A percentile compares a stretch with the other conserved stretches of the same genome.
phyloP scores from a whole-genome alignment of 2,888 invertebrate genomes.

The Athrips mouffetella region DNA sequence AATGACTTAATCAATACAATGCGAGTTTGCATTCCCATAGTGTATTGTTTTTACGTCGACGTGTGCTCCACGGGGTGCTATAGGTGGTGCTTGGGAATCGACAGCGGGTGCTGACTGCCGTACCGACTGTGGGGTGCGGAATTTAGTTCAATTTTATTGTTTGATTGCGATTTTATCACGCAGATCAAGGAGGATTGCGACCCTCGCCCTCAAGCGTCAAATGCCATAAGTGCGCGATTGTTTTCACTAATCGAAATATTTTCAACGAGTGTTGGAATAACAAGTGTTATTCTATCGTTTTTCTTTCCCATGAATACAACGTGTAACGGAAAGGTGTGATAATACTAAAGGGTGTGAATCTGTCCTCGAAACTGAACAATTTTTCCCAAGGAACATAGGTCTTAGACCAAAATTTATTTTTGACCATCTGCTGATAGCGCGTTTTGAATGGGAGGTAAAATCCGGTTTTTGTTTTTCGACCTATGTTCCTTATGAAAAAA shows the following conservation, averaged over 20 bases:
- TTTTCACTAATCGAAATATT: slow-evolving; percentile 30
- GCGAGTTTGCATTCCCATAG: slow-evolving; percentile 67
- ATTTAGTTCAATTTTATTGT: slow-evolving; percentile 59
- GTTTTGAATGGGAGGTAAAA: too few relatives aligned
- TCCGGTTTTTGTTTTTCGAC: too few relatives aligned
- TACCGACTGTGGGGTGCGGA: slow-evolving; percentile 55
- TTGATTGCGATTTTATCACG: slow-evolving; percentile 74
- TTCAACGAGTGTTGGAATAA: slow-evolving; percentile 4
- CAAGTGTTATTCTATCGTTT: not conserved
- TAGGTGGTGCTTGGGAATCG: slow-evolving; percentile 53
- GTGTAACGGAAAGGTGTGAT: too few relatives aligned
- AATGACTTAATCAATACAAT: slow-evolving; percentile 76
- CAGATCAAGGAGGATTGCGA: slow-evolving; percentile 60
- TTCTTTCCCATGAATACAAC: too few relatives aligned
- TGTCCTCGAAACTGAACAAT: too few relatives aligned
- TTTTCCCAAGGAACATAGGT: too few relatives aligned
- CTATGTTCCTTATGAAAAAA: too few relatives aligned
- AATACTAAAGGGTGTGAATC: too few relatives aligned
- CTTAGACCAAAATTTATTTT: too few relatives aligned
- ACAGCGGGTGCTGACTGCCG: slow-evolving; percentile 57
- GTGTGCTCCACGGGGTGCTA: slow-evolving; percentile 47
- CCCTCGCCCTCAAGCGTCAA: slow-evolving; percentile 45
- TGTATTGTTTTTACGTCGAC: slow-evolving; percentile 61
- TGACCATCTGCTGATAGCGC: too few relatives aligned
- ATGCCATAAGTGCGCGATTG: slow-evolving; percentile 35